These are phyloP conservation scores for Miniopterus natalensis DNA, from an alignment of 2,113 vertebrate species.

Conservation along the genomic window DNA sequence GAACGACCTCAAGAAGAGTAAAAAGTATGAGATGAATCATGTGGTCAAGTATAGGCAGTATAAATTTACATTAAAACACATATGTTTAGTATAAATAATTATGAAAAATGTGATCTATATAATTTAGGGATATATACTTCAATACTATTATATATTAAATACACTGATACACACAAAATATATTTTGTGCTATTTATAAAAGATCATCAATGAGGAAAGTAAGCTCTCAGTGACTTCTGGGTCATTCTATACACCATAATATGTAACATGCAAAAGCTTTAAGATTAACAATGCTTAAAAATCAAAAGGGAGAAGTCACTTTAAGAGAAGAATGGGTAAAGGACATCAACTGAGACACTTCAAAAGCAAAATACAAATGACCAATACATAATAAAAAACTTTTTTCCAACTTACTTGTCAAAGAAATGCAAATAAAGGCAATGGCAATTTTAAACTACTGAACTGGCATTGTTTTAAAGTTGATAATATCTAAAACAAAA, in stretches of 20 bases:
- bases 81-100: constrained; percentile 39
- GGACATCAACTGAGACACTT: not conserved
- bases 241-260: not conserved
- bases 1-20: not conserved
- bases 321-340: constrained; percentile 17
- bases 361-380: constrained; percentile 37
- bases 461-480: constrained; percentile 43
- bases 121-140: not conserved
- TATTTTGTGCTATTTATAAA: not conserved
- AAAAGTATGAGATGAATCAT: constrained; percentile 45
- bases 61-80: not conserved
- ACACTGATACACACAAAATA: not conserved
- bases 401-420: not conserved
- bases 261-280: not conserved
- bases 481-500: not conserved
- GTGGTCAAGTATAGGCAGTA: not conserved
- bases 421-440: constrained; percentile 49
- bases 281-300: constrained; percentile 48
- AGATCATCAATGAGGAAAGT: not conserved
- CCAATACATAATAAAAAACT: not conserved
- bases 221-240: constrained; percentile 21
- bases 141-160: constrained; percentile 25
- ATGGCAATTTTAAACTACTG: not conserved
- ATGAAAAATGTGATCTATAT: constrained; percentile 31
- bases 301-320: constrained; percentile 25